Evolutionary conservation across 2,797 vertebrate genomes (phyloP), one percentile per base, ranked within the genome.

Genomic region (Cynopterus sphinx): DNA sequence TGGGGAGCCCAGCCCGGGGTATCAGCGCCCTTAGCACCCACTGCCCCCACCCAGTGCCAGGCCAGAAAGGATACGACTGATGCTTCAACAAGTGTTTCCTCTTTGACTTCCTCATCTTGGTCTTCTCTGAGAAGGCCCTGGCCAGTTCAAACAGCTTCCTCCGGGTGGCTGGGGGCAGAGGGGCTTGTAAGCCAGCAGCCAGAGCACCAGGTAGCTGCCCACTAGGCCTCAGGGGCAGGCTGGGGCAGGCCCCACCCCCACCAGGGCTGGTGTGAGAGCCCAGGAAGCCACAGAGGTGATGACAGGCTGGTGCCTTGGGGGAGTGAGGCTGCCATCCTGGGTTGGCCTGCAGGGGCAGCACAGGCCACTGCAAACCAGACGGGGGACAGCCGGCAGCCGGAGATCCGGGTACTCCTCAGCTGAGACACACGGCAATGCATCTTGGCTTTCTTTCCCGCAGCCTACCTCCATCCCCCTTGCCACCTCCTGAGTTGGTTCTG

Each of bases 111-210:
- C 99, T 99, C 98, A 99, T 99, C 98, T 99, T 99, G 0, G 99
- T 99, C 98, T 99, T 99, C 97, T 99, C 99, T 0, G 99, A 99
- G 98, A 99, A 99, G 9, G 99, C 99, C 98, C 99, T 99, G 97
- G 99, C 99, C 8, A 99, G 99, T 98, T 99, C 99, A 95, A 99
- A 99, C 93, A 99, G 99, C 98, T 99, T 99, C 98, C 99, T 99
- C 94, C 99, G 99, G 0, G 99, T 99, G 43, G 99, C 99, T 99
- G 98, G 84, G 97, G 96, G 96, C 46, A 94, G 98, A 97, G 59
- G 74, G n/a, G 92, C 93, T 39, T 85, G n/a, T 97, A 74, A 89
- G 79, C 0, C 0, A 2, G 36, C 51, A 73, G 73, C 3, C 19
- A 9, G 79, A 61, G 67, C 43, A 51, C 53, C 70, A 88, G 55